A percentile compares a stretch with the other conserved stretches of the same genome.
Evolutionary conservation across 2,113 vertebrate genomes (phyloP).

Genomic region (Bufo gargarizans): DNA sequence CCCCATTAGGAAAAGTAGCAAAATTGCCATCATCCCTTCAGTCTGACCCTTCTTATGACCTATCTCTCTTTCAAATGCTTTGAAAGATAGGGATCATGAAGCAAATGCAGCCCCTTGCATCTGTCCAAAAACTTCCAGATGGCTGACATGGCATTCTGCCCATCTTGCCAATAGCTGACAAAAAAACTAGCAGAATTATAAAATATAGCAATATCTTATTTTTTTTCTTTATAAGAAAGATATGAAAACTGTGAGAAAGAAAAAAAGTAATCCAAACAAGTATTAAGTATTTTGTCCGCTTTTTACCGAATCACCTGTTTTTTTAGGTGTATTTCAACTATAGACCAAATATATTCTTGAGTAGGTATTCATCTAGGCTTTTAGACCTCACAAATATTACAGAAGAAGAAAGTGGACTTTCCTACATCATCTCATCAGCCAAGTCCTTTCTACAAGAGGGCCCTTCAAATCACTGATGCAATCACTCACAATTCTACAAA

Average conservation of each 20-base stretch:
- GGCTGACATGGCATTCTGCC: constrained; percentile 45
- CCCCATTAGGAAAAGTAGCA: constrained; percentile 60
- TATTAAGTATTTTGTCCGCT: not conserved
- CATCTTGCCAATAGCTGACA: not conserved
- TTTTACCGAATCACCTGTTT: not conserved
- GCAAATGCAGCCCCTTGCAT: constrained; percentile 55
- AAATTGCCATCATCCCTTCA: constrained; percentile 51
- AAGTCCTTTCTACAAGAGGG: not conserved
- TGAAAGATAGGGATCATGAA: constrained; percentile 47
- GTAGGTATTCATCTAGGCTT: constrained; percentile 1
- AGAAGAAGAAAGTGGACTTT: not conserved
- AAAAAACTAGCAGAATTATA: constrained; percentile 10
- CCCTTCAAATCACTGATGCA: constrained; percentile 37
- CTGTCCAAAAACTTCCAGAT: constrained; percentile 59
- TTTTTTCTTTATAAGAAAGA: not conserved
- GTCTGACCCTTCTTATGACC: constrained; percentile 45
- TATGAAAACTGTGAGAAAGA: not conserved
- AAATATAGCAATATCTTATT: constrained; percentile 10
- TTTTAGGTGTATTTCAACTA: not conserved
- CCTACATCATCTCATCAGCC: constrained; percentile 25
- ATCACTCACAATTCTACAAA: constrained; percentile 35
- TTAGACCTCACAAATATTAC: constrained; percentile 32
- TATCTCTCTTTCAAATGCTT: constrained; percentile 36
- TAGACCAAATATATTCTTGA: not conserved
- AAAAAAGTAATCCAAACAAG: not conserved